phyloP scores from a whole-genome alignment of 2,797 vertebrate genomes.

The Neosalanx taihuensis region DNA sequence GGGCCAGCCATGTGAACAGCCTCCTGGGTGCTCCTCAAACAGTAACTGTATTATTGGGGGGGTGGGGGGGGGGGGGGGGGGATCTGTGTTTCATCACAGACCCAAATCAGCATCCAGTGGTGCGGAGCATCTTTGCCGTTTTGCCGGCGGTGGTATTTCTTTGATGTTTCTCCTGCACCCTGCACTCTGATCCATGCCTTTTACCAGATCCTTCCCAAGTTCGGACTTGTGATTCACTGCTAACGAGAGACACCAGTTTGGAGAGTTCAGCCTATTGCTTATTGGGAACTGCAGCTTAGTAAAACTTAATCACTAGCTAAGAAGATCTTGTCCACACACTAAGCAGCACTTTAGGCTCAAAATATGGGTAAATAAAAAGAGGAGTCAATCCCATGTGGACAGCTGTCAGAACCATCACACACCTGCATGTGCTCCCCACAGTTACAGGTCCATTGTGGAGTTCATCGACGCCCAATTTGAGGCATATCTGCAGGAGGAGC shows the following conservation, averaged over 20 bases:
- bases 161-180: constrained; percentile 2
- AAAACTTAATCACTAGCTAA: not conserved
- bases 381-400: not conserved
- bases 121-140: not conserved
- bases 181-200: not conserved
- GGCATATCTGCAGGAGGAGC: constrained; percentile 94
- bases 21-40: not conserved
- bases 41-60: not conserved
- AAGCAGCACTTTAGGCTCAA: not conserved
- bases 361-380: not conserved
- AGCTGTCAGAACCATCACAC: not conserved
- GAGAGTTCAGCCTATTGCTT: constrained; percentile 10
- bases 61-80: not conserved
- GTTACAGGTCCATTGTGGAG: constrained; percentile 96
- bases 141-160: constrained; percentile 4
- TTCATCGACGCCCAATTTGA: constrained; percentile 98
- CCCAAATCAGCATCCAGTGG: not conserved
- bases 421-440: constrained; percentile 45
- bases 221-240: not conserved
- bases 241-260: not conserved
- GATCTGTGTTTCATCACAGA: constrained; percentile 7
- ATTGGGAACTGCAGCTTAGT: constrained; percentile 3
- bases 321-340: not conserved
- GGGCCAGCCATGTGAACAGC: constrained; percentile 25
- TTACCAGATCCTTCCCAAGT: constrained; percentile 2